Evolutionary conservation across 1,140 invertebrate genomes (phyloP), one percentile per base, ranked within the genome.

Genomic region (Vanessa tameamea): DNA sequence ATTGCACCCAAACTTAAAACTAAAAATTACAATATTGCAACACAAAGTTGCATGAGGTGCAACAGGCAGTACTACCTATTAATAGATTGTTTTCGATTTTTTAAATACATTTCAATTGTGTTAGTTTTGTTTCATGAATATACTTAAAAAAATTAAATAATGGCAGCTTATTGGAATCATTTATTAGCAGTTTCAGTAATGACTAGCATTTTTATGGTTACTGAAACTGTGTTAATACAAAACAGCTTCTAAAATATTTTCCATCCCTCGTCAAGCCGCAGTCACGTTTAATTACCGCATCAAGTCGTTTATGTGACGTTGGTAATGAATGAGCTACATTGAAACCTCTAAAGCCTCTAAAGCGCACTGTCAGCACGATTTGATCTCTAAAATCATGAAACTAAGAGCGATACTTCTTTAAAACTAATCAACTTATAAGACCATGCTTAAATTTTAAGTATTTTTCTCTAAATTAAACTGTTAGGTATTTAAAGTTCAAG

Each of bases 241-340:
- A 53, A 11, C 31, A 26, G n/a, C 20, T 68, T 68, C 53, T 20
- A 68, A 31, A 53, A 68, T 31, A 43, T 55, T 68, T 65, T 72
- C n/a, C 64, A 57, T 57, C 70, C 51, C 37, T 26, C 63, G 51
- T 55, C 64, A 72, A 65, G 64, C 50, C 37, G 63, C 51, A 72
- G 50, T 57, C 63, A 53, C 51, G 57, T 59, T 72, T 72, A 72
- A 72, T 72, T 72, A 72, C 64, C 31, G 64, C 50, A 72, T 66
- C 37, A 53, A 43, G 50, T 37, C 51, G 66, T 69, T 61, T 61
- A 69, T 37, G 57, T 63, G 68, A 63, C 68, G 23, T 61, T 63
- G 31, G 37, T 68, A 68, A 50, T 72, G 63, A 72, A 65, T 57
- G 63, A 72, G 48, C 48, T 53, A 48, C 43, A 61, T 59, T 64